Conservation (phyloP, 2,888 invertebrate genomes). For the Lucinisca nassula region DNA sequence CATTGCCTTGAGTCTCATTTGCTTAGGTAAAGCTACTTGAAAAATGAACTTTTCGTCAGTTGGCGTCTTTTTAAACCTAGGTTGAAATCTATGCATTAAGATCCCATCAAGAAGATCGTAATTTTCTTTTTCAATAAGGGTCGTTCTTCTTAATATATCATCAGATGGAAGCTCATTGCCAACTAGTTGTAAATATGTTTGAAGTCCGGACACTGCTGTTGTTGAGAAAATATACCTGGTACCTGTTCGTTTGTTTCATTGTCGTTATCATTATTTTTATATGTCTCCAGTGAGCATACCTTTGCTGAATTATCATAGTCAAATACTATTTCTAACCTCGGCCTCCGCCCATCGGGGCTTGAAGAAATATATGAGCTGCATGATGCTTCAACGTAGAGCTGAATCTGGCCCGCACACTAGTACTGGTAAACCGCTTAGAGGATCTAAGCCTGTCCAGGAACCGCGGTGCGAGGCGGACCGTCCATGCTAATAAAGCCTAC, state of each 20-base stretch:
- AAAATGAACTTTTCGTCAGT: constrained; percentile 21
- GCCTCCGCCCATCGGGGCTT: too few species aligned
- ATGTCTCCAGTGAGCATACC: not conserved
- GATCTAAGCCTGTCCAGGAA: too few species aligned
- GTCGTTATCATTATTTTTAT: not conserved
- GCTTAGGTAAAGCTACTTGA: constrained; percentile 38
- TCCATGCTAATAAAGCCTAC: too few species aligned
- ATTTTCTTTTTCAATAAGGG: not conserved
- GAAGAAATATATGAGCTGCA: too few species aligned
- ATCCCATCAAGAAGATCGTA: not conserved
- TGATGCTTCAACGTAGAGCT: too few species aligned
- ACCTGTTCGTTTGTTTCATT: not conserved
- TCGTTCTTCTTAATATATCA: not conserved
- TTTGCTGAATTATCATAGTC: not conserved
- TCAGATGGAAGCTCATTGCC: not conserved
- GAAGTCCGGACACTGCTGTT: not conserved
- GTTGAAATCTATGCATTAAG: not conserved
- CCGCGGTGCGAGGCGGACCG: too few species aligned
- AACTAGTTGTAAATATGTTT: not conserved
- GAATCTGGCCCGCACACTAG: too few species aligned
- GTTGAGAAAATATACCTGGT: not conserved
- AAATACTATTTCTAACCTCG: not conserved
- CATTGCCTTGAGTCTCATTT: not conserved
- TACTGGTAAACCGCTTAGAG: too few species aligned
- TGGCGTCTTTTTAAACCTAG: not conserved